phyloP scores from a whole-genome alignment of 2,113 vertebrate genomes.

The Notechis scutatus region DNA sequence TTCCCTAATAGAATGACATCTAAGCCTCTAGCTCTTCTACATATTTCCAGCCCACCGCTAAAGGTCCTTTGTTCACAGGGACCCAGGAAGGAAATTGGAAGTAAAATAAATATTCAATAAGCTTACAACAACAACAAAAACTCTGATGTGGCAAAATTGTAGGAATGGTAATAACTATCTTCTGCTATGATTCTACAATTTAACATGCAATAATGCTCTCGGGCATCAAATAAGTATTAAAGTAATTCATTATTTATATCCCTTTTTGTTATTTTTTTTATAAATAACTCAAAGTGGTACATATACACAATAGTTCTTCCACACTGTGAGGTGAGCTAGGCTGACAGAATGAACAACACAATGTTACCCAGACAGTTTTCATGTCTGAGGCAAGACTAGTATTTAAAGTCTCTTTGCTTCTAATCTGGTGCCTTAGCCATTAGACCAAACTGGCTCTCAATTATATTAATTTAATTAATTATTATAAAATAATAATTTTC shows the following conservation, averaged over 20 bases:
- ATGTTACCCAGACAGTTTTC: background rate
- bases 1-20: constrained; percentile 24
- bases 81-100: constrained; percentile 11
- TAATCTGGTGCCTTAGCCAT: background rate
- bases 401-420: background rate
- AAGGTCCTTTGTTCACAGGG: background rate
- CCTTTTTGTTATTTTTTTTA: background rate
- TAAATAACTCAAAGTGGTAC: background rate
- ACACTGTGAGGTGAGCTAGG: background rate
- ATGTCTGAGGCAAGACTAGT: background rate
- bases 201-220: background rate
- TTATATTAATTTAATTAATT: background rate
- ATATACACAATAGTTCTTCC: background rate
- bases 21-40: background rate
- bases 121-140: background rate
- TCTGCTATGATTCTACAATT: background rate
- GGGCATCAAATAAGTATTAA: background rate
- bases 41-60: background rate
- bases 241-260: background rate
- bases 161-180: background rate
- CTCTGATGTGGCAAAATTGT: background rate
- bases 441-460: background rate
- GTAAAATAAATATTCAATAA: background rate
- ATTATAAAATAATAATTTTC: background rate
- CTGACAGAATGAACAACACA: background rate